Evolutionary conservation across 2,888 invertebrate species (phyloP).

Genomic region (Herminia tarsipennalis): DNA sequence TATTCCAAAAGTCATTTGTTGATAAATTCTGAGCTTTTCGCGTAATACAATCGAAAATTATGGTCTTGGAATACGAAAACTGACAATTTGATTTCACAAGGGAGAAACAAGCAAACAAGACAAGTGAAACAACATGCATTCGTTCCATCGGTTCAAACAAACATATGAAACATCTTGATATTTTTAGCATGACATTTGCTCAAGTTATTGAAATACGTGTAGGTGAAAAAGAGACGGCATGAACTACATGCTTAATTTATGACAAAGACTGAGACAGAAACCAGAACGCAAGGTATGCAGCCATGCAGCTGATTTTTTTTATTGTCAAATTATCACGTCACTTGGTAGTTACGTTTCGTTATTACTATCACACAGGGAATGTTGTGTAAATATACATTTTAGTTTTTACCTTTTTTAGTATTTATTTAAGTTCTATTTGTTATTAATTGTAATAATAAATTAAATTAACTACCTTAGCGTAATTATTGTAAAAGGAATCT

Average conservation of each 20-base stretch:
- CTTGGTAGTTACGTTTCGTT: no score
- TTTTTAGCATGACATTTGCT: slow-evolving; percentile 3
- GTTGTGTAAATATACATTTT: no score
- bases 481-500: no score
- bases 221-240: slow-evolving; percentile 31
- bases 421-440: no score
- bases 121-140: no score
- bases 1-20: slow-evolving; percentile 73
- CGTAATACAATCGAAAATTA: slow-evolving; percentile 6
- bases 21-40: slow-evolving; percentile 19
- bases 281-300: slow-evolving; percentile 20
- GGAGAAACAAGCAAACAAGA: slow-evolving; percentile 13
- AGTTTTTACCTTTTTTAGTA: no score
- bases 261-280: slow-evolving; percentile 20
- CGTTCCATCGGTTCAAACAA: no score
- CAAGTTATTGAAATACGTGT: not conserved
- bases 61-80: slow-evolving; percentile 16
- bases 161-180: no score
- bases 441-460: no score
- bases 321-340: no score
- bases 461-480: no score
- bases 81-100: slow-evolving; percentile 24
- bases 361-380: no score
- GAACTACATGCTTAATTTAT: slow-evolving; percentile 15
- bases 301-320: slow-evolving; percentile 41